Conservation (phyloP, 2,888 invertebrate species). For the Tipula confusa region DNA sequence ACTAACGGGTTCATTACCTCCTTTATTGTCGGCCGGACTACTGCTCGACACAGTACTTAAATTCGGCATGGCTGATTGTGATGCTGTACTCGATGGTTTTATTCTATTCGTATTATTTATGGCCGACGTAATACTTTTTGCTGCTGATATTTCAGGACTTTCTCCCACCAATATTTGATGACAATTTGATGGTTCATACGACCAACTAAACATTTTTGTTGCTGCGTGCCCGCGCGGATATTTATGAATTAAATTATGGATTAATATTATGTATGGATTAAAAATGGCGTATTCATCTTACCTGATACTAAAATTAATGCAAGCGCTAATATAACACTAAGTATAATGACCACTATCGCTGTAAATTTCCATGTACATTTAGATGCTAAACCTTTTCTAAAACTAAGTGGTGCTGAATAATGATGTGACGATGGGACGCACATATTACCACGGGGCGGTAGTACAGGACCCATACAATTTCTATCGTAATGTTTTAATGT, state of each 20-base stretch:
- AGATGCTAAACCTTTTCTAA: conserved; percentile 79
- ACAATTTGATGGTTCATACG: conserved; percentile 75
- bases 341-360: conserved; percentile 80
- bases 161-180: conserved; percentile 82
- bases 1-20: conserved; percentile 44
- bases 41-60: conserved; percentile 40
- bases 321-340: conserved; percentile 76
- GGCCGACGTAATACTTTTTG: conserved; percentile 66
- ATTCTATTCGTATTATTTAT: conserved; percentile 66
- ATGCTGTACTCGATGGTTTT: conserved; percentile 54
- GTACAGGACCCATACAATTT: conserved; percentile 65
- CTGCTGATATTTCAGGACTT: conserved; percentile 62
- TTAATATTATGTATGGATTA: too few relatives aligned
- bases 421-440: conserved; percentile 61
- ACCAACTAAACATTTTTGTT: conserved; percentile 78
- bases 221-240: too few relatives aligned
- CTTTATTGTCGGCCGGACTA: conserved; percentile 41
- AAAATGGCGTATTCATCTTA: conserved; percentile 48
- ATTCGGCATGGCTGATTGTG: conserved; percentile 52
- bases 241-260: too few relatives aligned
- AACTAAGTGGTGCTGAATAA: conserved; percentile 78
- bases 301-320: conserved; percentile 85
- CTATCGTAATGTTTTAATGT: conserved; percentile 57
- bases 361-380: conserved; percentile 90
- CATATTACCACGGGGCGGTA: conserved; percentile 62